These are phyloP conservation scores for Camponotus pennsylvanicus DNA, from an alignment of 1,140 invertebrate species.

Conservation along the genomic window DNA sequence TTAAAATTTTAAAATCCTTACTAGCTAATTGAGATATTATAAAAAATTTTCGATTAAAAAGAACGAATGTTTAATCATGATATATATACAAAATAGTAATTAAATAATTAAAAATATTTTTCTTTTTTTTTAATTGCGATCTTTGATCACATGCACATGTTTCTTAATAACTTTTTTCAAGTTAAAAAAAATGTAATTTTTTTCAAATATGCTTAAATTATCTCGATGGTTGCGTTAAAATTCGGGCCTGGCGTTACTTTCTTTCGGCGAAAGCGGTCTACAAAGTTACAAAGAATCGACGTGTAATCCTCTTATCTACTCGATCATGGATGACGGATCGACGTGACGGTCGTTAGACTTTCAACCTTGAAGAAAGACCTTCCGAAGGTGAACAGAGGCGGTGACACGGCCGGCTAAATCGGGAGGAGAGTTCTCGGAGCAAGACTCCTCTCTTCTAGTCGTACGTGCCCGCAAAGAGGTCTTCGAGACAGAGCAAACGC, in stretches of 20 bases:
- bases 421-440: slow-evolving; percentile 75
- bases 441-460: slow-evolving; percentile 75
- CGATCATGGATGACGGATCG: slow-evolving; percentile 51
- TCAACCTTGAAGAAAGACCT: slow-evolving; percentile 75
- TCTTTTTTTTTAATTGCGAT: background rate
- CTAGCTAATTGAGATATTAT: background rate
- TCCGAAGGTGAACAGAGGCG: slow-evolving; percentile 75
- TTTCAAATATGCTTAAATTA: background rate
- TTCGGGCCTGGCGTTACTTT: background rate
- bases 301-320: slow-evolving; percentile 36
- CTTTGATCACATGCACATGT: no score
- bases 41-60: background rate
- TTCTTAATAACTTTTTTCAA: no score
- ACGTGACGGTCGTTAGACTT: slow-evolving; percentile 70
- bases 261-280: background rate
- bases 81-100: background rate
- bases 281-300: slow-evolving; percentile 31
- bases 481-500: slow-evolving; percentile 75
- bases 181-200: no score
- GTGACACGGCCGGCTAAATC: slow-evolving; percentile 69
- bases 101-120: background rate
- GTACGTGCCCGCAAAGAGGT: slow-evolving; percentile 72
- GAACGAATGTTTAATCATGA: background rate
- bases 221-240: background rate
- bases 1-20: background rate